A percentile compares a stretch with the other conserved stretches of the same genome.
These are phyloP conservation scores for Homalodisca vitripennis DNA, from an alignment of 1,140 invertebrate species.

Conservation along the genomic window DNA sequence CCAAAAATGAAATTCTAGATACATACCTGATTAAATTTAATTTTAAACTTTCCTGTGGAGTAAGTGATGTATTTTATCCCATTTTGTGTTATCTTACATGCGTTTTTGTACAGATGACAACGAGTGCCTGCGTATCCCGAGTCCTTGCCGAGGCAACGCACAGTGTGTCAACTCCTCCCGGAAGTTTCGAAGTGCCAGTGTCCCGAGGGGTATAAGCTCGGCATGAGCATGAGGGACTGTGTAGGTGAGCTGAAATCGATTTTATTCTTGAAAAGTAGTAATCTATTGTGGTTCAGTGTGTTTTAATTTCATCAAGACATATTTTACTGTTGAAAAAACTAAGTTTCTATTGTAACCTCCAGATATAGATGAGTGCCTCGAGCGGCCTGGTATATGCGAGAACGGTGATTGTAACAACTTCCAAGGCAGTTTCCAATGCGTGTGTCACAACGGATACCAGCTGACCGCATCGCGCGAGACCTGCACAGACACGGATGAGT, in stretches of 20 bases:
- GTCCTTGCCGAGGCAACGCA: slow-evolving; percentile 77
- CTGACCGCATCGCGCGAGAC: slow-evolving; percentile 58
- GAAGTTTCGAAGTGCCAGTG: slow-evolving; percentile 69
- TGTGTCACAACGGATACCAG: slow-evolving; percentile 58
- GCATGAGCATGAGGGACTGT: slow-evolving; percentile 63
- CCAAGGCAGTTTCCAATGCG: slow-evolving; percentile 69
- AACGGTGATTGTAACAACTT: slow-evolving; percentile 71
- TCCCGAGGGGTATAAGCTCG: slow-evolving; percentile 75
- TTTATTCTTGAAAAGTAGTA: too few species aligned
- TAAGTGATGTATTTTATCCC: too few species aligned
- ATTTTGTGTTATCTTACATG: too few species aligned
- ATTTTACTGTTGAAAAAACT: too few species aligned
- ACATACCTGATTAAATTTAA: too few species aligned
- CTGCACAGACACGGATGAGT: slow-evolving; percentile 79
- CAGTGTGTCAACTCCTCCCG: slow-evolving; percentile 73
- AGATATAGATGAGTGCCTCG: slow-evolving; percentile 74
- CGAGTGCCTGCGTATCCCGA: slow-evolving; percentile 59
- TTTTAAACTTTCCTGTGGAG: too few species aligned
- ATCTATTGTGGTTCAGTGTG: too few species aligned
- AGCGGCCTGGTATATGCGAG: slow-evolving; percentile 63
- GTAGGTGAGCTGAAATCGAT: too few species aligned
- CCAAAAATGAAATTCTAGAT: too few species aligned
- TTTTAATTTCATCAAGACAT: too few species aligned
- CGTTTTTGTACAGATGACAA: slow-evolving; percentile 66
- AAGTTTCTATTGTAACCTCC: too few species aligned